Evolutionary conservation across 1,140 invertebrate species (phyloP).

Genomic region (Neoseiulus cucumeris): DNA sequence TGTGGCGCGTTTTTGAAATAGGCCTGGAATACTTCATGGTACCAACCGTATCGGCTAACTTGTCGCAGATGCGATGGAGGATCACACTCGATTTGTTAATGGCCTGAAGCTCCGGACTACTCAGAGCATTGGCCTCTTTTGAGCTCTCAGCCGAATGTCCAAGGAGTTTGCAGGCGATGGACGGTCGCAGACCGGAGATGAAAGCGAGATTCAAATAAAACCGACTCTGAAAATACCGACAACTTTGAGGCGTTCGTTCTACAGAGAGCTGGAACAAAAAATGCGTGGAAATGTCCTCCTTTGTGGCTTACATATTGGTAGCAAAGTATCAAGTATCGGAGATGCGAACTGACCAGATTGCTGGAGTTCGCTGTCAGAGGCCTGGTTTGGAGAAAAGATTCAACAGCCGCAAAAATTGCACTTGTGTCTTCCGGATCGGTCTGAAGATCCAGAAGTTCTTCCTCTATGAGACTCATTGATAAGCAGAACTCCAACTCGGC

Average conservation of each 20-base stretch:
- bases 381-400: not conserved
- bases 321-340: no score
- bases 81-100: not conserved
- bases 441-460: not conserved
- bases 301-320: no score
- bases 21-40: not conserved
- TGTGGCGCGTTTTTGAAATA: no score
- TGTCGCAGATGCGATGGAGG: not conserved
- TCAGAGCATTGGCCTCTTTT: not conserved
- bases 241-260: no score
- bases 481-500: not conserved
- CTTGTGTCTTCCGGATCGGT: not conserved
- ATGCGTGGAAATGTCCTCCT: no score
- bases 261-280: no score
- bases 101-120: not conserved
- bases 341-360: not conserved
- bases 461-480: not conserved
- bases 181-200: not conserved
- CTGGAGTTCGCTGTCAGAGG: not conserved
- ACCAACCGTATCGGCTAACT: not conserved
- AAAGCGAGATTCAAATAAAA: conserved; percentile 2
- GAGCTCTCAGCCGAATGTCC: not conserved
- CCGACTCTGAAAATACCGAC: not conserved
- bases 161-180: not conserved
- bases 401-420: not conserved